Percentiles rank a stretch among this genome's conserved stretches.
These are phyloP conservation scores for Toxotes lorentzi DNA, from an alignment of 2,797 vertebrate genomes.

Conservation along the genomic window DNA sequence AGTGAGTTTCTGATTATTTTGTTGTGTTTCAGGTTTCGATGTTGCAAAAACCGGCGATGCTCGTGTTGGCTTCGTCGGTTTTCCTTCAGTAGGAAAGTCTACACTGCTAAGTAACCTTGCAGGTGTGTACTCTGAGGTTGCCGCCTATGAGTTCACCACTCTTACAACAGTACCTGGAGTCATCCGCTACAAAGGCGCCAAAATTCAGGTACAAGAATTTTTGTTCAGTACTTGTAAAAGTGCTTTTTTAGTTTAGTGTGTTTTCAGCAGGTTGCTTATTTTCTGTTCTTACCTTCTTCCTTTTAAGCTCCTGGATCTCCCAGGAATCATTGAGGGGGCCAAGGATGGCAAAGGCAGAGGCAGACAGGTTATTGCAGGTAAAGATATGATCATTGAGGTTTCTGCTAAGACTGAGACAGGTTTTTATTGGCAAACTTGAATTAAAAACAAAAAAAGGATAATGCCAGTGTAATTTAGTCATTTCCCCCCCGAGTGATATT, in stretches of 20 bases:
- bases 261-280: conserved; percentile 2
- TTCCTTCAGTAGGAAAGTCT: conserved; percentile 98
- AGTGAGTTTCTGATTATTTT: background rate
- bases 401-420: background rate
- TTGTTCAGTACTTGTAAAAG: background rate
- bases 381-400: conserved; percentile 37
- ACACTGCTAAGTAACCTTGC: conserved; percentile 98
- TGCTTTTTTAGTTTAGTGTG: background rate
- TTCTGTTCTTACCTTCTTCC: background rate
- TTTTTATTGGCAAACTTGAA: conserved; percentile 4
- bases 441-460: background rate
- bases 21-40: conserved; percentile 90
- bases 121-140: conserved; percentile 98
- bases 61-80: conserved; percentile 97
- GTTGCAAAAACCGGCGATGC: conserved; percentile 99
- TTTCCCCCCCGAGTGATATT: background rate
- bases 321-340: conserved; percentile 98
- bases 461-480: background rate
- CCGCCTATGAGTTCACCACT: conserved; percentile 98
- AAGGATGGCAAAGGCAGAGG: conserved; percentile 99
- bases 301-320: conserved; percentile 94
- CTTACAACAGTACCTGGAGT: conserved; percentile 97
- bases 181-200: conserved; percentile 98
- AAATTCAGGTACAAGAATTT: conserved; percentile 91
- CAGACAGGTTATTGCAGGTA: conserved; percentile 97